A percentile compares a stretch with the other conserved stretches of the same genome.
Evolutionary conservation across 2,797 vertebrate species (phyloP).

Genomic region (Bryconaethiops microstoma): DNA sequence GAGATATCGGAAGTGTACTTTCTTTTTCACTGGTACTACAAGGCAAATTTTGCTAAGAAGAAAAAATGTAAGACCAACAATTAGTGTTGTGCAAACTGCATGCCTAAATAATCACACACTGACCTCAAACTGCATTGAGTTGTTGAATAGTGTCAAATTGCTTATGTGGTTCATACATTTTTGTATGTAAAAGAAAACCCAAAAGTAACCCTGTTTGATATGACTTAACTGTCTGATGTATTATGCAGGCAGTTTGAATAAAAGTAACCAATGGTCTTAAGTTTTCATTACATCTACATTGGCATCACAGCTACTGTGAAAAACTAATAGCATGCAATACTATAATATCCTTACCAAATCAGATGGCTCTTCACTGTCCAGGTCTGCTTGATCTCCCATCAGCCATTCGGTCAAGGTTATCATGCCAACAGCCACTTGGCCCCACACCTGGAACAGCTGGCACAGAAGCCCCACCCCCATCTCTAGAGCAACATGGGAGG

Average conservation of each 20-base stretch:
- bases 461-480: conserved; percentile 81
- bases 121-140: neutral
- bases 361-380: conserved; percentile 55
- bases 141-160: neutral
- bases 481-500: conserved; percentile 85
- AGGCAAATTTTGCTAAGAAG: neutral
- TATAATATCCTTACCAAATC: conserved; percentile 64
- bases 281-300: neutral
- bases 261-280: neutral
- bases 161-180: neutral
- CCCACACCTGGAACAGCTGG: conserved; percentile 82
- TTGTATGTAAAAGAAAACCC: neutral
- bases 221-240: neutral
- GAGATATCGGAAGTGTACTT: neutral
- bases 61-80: neutral
- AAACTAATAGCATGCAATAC: neutral
- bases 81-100: neutral
- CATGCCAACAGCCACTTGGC: conserved; percentile 70
- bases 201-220: neutral
- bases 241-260: neutral
- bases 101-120: neutral
- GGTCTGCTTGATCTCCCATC: conserved; percentile 72
- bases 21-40: neutral
- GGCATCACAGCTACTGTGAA: neutral
- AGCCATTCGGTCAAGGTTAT: conserved; percentile 84